Base-by-base conservation (phyloP, 2,113 vertebrate genomes). In the Oreocharis arfaki region DNA sequence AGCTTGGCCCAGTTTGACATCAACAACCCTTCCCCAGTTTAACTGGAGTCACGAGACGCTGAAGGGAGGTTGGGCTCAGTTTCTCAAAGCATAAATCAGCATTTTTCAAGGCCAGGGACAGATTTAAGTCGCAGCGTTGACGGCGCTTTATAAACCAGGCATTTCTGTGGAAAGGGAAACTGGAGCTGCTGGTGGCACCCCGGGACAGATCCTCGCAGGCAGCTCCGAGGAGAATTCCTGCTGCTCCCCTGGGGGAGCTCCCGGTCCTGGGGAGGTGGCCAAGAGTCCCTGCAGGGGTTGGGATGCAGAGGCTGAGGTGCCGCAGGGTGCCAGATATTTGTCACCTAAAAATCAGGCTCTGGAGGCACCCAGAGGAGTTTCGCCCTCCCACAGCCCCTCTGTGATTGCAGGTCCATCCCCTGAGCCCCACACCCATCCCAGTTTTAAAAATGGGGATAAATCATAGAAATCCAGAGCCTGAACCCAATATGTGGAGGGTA, bases 401-500 rank as follows among this genome's bases (percentile, higher is more conserved):
- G 8, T 1, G 3, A 3, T 0, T 18, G 53, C 64, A 63, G 53
- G 6, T 26, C 4, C 15, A 5, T 32, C 6, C 16, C 53, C 27
- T 13, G 20, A 24, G 6, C 15, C 14, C 32, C 20, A 0, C 1
- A 3, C 15, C 22, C 41, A 44, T 11, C n/a, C 33, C 37, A 1
- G 1, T 9, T 35, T 30, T 44, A 42, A 42, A 52, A 9, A 11
- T 1, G 24, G 35, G 24, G 42, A 15, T 6, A 26, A 61, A 56
- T 15, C 50, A 2, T 1, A 30, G 5, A 27, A 53, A 22, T 14
- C 3, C 74, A 16, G 53, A 6, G 13, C 7, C 12, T 28, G 39
- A 2, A 8, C 16, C 42, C 26, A 16, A 3, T 1, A 2, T 0
- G 2, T 6, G 59, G 12, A 42, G 53, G 16, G 15, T 0, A 15